These are phyloP conservation scores for Stenoptilia bipunctidactyla DNA, from an alignment of 2,888 invertebrate genomes.

Conservation along the genomic window DNA sequence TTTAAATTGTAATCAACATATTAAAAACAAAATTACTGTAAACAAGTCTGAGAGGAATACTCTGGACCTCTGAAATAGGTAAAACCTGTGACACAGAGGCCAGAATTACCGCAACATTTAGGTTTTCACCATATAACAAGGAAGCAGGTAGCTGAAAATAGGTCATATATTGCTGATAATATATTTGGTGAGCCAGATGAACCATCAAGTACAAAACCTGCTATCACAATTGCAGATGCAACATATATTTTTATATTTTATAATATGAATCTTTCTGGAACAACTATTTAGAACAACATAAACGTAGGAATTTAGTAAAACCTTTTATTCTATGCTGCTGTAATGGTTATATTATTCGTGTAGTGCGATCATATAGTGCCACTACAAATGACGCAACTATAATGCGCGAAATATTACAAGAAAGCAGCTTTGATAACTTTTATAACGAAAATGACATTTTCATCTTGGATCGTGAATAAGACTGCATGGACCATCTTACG, in stretches of 20 bases:
- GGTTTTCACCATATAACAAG: not conserved
- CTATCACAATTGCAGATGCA: not conserved
- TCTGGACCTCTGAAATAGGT: too few species aligned
- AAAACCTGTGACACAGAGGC: too few species aligned
- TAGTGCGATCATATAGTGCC: not conserved
- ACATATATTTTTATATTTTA: not conserved
- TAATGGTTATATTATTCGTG: too few species aligned
- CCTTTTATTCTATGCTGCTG: not conserved
- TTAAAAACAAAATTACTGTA: too few species aligned
- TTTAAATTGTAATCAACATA: too few species aligned
- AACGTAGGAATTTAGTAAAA: too few species aligned
- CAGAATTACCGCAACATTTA: constrained; percentile 5
- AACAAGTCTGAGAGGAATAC: too few species aligned
- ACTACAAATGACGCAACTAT: not conserved
- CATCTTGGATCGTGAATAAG: not conserved
- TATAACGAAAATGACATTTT: not conserved
- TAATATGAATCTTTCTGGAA: not conserved
- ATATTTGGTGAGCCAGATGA: not conserved
- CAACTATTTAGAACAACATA: too few species aligned
- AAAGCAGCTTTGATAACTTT: not conserved
- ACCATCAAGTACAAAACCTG: not conserved
- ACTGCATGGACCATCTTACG: not conserved
- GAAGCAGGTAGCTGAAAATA: not conserved
- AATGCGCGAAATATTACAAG: not conserved
- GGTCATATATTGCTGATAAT: not conserved